Base-by-base conservation (phyloP, 2,888 invertebrate genomes). In the Frankliniella intonsa region DNA sequence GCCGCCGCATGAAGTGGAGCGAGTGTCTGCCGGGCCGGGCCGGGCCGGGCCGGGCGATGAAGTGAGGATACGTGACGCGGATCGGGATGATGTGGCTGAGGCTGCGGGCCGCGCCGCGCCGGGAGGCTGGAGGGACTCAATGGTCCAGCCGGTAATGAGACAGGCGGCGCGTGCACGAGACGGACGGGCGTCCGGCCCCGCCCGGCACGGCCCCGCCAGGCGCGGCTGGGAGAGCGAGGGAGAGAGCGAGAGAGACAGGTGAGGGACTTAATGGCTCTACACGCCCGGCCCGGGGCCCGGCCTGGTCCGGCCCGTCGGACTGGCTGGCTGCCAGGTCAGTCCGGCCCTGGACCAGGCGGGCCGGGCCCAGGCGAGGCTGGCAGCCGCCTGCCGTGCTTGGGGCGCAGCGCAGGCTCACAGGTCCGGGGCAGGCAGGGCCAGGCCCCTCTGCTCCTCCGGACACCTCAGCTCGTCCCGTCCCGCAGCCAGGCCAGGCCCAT, bases 161-260 rank as follows among this genome's bases (percentile, higher is more conserved):
- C 69, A 69, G 69, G 69, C 69, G 69, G 69, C 69, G 69, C 69
- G 69, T 69, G 69, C 25, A 22, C n/a, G 69, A 69, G 69, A 69
- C 69, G 69, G 69, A 69, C 69, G 17, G 65, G 65, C 55, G 69
- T 14, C 55, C 14, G 55, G 17, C 55, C 1, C 55, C 3, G 17
- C 14, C 12, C 55, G 55, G 51, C 51, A 9, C 51, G 51, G 65
- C 65, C 19, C 10, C 55, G 19, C 14, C 55, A 10, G 55, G 14
- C 19, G 22, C 65, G 65, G 69, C 22, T 7, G 11, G 3, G 19
- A n/a, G 65, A n/a, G 65, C 65, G n/a, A n/a, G 65, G n/a, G 19
- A n/a, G 65, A n/a, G 65, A 17, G n/a, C 2, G 65, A n/a, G 9
- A 38, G 38, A 69, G 22, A 69, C 69, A 69, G 69, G 69, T 69